These are phyloP conservation scores for Galerucella calmariensis DNA, from an alignment of 2,888 invertebrate genomes.

Conservation along the genomic window DNA sequence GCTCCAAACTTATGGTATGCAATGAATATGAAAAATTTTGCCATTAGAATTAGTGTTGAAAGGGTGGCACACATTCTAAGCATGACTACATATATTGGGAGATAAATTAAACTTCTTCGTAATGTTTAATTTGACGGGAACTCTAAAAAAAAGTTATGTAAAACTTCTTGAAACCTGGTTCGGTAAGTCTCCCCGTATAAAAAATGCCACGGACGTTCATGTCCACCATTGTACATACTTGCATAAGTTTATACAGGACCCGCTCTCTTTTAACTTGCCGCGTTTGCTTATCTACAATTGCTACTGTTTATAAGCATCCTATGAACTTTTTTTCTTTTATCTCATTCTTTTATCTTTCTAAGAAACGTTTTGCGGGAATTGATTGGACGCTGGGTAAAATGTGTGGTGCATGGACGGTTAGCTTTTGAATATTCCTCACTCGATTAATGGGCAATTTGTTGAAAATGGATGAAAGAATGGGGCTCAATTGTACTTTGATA, in stretches of 20 bases:
- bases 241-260: constrained; percentile 55
- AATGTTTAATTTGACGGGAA: too few relatives aligned
- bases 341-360: constrained; percentile 42
- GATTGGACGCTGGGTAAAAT: constrained; percentile 34
- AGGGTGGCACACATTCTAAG: too few relatives aligned
- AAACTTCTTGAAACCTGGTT: not conserved
- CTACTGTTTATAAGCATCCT: constrained; percentile 58
- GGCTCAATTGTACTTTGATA: constrained; percentile 16
- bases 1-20: too few relatives aligned
- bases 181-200: not conserved
- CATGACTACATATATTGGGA: too few relatives aligned
- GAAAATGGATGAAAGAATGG: constrained; percentile 21
- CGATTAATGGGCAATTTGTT: constrained; percentile 30
- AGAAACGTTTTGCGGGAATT: constrained; percentile 36
- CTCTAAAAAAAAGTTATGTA: too few relatives aligned
- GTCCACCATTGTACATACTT: constrained; percentile 55
- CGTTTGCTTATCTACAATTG: constrained; percentile 60
- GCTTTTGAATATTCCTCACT: constrained; percentile 19
- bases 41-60: too few relatives aligned
- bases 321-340: constrained; percentile 50
- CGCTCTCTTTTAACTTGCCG: constrained; percentile 56
- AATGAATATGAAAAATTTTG: too few relatives aligned
- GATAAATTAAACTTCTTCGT: too few relatives aligned
- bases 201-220: constrained; percentile 14
- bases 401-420: constrained; percentile 23